Evolutionary conservation across 2,113 vertebrate species (phyloP), one percentile per base, ranked within the genome.

Genomic region (Amblyopsis rosae): DNA sequence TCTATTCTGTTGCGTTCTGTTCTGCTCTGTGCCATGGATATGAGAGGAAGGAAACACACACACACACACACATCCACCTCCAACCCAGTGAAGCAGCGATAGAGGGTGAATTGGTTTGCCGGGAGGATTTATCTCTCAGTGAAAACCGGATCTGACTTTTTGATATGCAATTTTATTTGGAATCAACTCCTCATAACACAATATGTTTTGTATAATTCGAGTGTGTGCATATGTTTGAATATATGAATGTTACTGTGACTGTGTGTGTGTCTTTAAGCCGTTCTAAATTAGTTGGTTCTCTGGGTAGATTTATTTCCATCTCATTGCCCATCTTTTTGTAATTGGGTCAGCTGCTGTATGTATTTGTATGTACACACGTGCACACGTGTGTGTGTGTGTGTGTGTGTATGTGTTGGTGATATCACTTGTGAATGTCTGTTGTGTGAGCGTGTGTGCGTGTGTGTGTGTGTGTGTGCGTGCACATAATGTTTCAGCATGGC

Each of bases 281-380:
- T 64, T 85, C 83, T 81, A 90, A 88, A 91, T 91, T 86, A 89
- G 77, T 82, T 86, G 73, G 69, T 87, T 91, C 84, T 88, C 77
- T 82, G 80, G 68, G 78, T 87, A 82, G 87, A 86, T 88, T 88
- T 90, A 86, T 87, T 89, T 90, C 88, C 90, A 89, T 87, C 83
- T 88, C 86, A 60, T 84, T 88, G 86, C 83, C 51, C 87, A 87
- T 90, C 86, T 88, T 82, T 87, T 79, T 90, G 81, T 91, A 91
- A 91, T 91, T 88, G 88, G 90, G 88, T 91, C 90, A 91, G 82
- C 80, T 84, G 81, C 84, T 88, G 83, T 12, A 59, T 72, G 69
- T 57, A n/a, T 72, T 56, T 72, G 62, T 68, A 51, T 65, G 70
- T 56, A 59, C 32, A 12, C 51, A 33, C 51, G 46, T 19, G 10